Evolutionary conservation across 1,140 invertebrate genomes (phyloP).

Genomic region (Campodea augens): DNA sequence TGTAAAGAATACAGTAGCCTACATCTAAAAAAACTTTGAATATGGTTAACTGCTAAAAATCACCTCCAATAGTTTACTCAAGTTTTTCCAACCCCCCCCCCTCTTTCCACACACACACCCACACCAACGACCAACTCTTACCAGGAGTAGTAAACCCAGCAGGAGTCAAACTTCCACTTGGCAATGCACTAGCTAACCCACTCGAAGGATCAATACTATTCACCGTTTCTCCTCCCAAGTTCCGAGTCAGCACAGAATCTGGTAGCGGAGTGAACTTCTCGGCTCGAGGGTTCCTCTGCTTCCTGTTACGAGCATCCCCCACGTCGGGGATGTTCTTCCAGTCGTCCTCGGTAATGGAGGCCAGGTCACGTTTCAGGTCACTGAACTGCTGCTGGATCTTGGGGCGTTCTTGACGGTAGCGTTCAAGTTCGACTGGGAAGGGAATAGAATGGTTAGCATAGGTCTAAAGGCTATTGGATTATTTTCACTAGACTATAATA

Average conservation of each 20-base stretch:
- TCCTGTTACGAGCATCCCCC: constrained; percentile 94
- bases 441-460: too few relatives aligned
- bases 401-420: constrained; percentile 92
- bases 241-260: constrained; percentile 84
- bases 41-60: too few relatives aligned
- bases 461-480: not conserved
- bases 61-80: too few relatives aligned
- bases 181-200: constrained; percentile 65
- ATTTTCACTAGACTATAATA: too few relatives aligned
- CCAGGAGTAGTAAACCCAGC: constrained; percentile 46
- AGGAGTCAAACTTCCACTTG: constrained; percentile 46
- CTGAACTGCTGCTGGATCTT: constrained; percentile 99
- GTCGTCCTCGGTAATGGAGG: constrained; percentile 71
- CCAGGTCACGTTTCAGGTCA: constrained; percentile 85
- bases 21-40: too few relatives aligned
- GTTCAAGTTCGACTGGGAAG: constrained; percentile 75
- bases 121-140: too few relatives aligned
- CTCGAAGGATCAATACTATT: constrained; percentile 68
- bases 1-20: too few relatives aligned
- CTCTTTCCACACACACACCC: too few relatives aligned
- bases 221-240: constrained; percentile 62
- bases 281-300: constrained; percentile 80
- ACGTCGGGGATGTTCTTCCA: constrained; percentile 97
- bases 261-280: constrained; percentile 97
- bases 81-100: too few relatives aligned